These are phyloP conservation scores for Tribolium freemani DNA, from an alignment of 2,888 invertebrate species.

Conservation along the genomic window DNA sequence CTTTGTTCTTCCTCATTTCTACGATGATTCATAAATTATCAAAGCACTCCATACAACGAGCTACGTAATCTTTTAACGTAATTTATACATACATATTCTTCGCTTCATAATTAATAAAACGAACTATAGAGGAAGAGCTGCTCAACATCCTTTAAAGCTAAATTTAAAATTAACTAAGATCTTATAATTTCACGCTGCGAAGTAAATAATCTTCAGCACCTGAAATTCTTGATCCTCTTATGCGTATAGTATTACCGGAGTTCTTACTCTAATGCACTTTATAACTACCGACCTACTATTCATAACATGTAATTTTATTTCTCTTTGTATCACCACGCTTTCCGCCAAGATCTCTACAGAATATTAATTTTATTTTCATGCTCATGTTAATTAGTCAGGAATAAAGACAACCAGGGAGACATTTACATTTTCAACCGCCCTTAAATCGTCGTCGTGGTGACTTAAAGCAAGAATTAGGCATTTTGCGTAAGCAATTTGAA, in stretches of 20 bases:
- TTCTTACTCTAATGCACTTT: slow-evolving; percentile 52
- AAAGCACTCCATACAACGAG: slow-evolving; percentile 1
- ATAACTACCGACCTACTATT: slow-evolving; percentile 43
- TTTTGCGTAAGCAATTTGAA: too few species aligned
- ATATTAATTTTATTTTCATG: slow-evolving; percentile 15
- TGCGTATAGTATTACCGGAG: slow-evolving; percentile 53
- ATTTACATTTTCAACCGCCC: not conserved
- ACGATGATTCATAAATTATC: slow-evolving; percentile 22
- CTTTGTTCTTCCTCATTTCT: not conserved
- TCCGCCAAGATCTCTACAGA: not conserved
- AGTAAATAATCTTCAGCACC: slow-evolving; percentile 59
- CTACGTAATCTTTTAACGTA: slow-evolving; percentile 29
- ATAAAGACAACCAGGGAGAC: not conserved
- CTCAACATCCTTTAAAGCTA: slow-evolving; percentile 33
- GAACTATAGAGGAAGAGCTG: slow-evolving; percentile 17
- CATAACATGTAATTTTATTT: slow-evolving; percentile 32
- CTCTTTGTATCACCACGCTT: slow-evolving; percentile 12
- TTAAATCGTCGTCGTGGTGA: not conserved
- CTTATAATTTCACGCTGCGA: slow-evolving; percentile 57
- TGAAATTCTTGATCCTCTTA: slow-evolving; percentile 59
- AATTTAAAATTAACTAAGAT: slow-evolving; percentile 54
- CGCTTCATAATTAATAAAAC: slow-evolving; percentile 25
- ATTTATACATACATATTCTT: slow-evolving; percentile 33
- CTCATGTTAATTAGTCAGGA: slow-evolving; percentile 16
- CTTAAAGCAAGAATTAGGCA: not conserved